phyloP scores from a whole-genome alignment of 1,140 invertebrate species.

The Centruroides vittatus region DNA sequence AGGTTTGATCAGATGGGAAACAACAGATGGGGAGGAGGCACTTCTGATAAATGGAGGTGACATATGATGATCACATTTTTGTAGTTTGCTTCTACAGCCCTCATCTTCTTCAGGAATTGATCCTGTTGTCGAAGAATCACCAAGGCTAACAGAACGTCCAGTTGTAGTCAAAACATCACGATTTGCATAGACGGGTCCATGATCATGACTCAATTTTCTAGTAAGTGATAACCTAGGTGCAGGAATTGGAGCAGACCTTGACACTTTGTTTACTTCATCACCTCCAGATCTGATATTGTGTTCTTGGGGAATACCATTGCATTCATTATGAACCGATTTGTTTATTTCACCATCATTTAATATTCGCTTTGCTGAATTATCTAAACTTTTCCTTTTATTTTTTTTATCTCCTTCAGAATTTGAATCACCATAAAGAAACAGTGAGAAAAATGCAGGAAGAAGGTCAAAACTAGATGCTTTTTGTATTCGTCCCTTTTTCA shows the following conservation, averaged over 20 bases:
- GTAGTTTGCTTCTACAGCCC: background rate
- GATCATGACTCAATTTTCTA: constrained; percentile 2
- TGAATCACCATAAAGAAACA: constrained; percentile 8
- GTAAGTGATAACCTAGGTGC: constrained; percentile 17
- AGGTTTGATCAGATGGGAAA: constrained; percentile 5
- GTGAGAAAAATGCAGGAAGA: constrained; percentile 15
- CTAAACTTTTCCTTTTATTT: background rate
- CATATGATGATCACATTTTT: constrained; percentile 8
- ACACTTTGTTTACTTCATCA: constrained; percentile 3
- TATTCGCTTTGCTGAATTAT: background rate
- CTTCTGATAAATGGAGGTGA: constrained; percentile 14
- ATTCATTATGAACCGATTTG: background rate
- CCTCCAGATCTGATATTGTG: background rate
- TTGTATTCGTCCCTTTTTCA: constrained; percentile 9
- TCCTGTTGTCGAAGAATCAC: constrained; percentile 7
- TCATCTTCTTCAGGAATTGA: constrained; percentile 4
- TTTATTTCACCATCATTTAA: background rate
- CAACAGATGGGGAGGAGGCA: constrained; percentile 17
- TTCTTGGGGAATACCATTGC: constrained; percentile 3
- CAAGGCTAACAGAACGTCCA: constrained; percentile 13
- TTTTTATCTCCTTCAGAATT: background rate
- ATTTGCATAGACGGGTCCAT: constrained; percentile 17
- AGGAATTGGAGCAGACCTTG: constrained; percentile 12
- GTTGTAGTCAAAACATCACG: constrained; percentile 9
- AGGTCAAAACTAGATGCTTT: constrained; percentile 17